Evolutionary conservation across 2,797 vertebrate genomes (phyloP).

Genomic region (Alectoris magna): DNA sequence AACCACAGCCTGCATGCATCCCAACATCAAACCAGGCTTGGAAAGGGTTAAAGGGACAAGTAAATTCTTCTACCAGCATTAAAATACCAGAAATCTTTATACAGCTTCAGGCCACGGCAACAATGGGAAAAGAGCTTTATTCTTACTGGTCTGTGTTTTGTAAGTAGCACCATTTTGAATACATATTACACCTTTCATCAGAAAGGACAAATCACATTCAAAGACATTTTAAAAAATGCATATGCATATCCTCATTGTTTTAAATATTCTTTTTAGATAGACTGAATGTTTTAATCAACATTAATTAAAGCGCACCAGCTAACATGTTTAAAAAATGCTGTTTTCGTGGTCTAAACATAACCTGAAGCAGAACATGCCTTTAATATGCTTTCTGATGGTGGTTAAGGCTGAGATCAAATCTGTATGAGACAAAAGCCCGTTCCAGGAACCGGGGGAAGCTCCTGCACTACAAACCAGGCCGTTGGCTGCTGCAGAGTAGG

Average conservation of each 20-base stretch:
- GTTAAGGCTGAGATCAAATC: constrained; percentile 13
- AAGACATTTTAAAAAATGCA: neutral
- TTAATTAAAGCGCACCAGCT: neutral
- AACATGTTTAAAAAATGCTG: neutral
- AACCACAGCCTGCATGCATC: neutral
- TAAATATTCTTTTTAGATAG: neutral
- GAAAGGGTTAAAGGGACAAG: neutral
- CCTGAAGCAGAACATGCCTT: neutral
- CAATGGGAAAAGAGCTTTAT: neutral
- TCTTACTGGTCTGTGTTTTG: neutral
- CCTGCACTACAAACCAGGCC: neutral
- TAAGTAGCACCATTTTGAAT: neutral
- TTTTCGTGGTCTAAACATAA: neutral
- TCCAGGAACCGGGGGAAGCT: neutral
- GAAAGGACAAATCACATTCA: neutral
- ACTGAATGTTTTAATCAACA: neutral
- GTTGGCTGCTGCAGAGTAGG: neutral
- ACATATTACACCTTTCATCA: neutral
- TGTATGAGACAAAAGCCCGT: neutral
- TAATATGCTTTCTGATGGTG: neutral
- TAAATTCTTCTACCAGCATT: neutral
- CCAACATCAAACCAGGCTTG: neutral
- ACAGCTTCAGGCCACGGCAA: neutral
- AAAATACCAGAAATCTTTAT: neutral
- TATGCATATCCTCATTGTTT: neutral